phyloP scores from a whole-genome alignment of 1,140 invertebrate genomes.

The Papilio dardanus region DNA sequence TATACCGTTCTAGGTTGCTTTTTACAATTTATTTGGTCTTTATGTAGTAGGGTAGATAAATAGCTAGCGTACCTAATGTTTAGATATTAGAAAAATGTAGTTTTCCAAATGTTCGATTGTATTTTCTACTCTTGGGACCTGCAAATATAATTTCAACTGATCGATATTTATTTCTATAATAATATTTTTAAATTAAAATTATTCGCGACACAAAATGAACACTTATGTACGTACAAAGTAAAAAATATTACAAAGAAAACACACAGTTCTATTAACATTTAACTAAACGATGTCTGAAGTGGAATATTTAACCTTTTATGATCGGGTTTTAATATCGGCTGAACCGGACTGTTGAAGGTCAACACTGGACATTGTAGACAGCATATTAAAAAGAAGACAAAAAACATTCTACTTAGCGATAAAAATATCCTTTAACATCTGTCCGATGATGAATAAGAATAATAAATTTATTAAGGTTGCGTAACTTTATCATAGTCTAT shows the following conservation, averaged over 20 bases:
- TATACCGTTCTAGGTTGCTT: neutral
- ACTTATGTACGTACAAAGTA: neutral
- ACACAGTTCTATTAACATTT: conserved; percentile 27
- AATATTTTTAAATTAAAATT: neutral
- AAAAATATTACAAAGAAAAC: conserved; percentile 21
- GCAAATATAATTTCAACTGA: neutral
- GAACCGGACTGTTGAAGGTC: conserved; percentile 35
- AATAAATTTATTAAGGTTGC: conserved; percentile 27
- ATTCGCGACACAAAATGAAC: neutral
- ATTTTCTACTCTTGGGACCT: neutral
- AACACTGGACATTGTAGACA: conserved; percentile 17
- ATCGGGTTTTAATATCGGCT: conserved; percentile 28
- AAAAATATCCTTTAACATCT: conserved; percentile 18
- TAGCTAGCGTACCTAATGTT: neutral
- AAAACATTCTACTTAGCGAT: neutral
- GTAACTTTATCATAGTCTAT: conserved; percentile 26
- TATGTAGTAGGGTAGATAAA: neutral
- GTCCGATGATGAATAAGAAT: neutral
- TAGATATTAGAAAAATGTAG: neutral
- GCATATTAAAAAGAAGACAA: conserved; percentile 6
- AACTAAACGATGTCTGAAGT: neutral
- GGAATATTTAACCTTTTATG: conserved; percentile 33
- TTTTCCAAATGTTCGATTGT: neutral
- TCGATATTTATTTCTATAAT: neutral
- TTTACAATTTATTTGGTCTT: neutral